Evolutionary conservation across 2,797 vertebrate species (phyloP), one percentile per base, ranked within the genome.

Genomic region (Hemibagrus guttatus): DNA sequence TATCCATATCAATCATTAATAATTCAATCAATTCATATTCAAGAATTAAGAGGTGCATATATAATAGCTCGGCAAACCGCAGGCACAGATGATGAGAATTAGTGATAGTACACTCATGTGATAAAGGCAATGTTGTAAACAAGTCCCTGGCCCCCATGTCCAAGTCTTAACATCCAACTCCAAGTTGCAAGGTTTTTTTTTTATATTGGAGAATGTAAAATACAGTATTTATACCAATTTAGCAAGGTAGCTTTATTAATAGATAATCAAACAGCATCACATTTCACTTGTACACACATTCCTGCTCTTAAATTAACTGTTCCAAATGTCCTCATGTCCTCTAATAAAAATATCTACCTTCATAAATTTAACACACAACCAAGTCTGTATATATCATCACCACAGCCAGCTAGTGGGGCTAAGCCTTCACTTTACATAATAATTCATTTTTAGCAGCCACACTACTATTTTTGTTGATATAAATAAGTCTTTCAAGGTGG

Each of bases 1-100:
- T 12, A 58, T 0, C n/a, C n/a, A n/a, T n/a, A n/a, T n/a, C n/a
- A n/a, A n/a, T n/a, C n/a, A n/a, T n/a, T n/a, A n/a, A n/a, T n/a
- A n/a, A n/a, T n/a, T n/a, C n/a, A n/a, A n/a, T n/a, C 4, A 54
- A 39, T 75, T 86, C 61, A 26, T 71, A 31, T 83, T 87, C 9
- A 82, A 14, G 1, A 82, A 76, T 31, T 78, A 17, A 66, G 14
- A 74, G 56, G 31, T 54, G 17, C 6, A 54, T 54, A 76, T 9
- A 85, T 14, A 64, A 69, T 26, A 81, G 26, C 58, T 64, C 63
- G 52, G 26, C 35, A 49, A 49, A 80, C 84, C 71, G 68, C 39
- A 21, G 52, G 52, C 68, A 83, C 63, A 35, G 46, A 58, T 58
- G 26, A 80, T 28, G n/a, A 75, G 39, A 14, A 49, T 75, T 76